A percentile compares a stretch with the other conserved stretches of the same genome.
These are phyloP conservation scores for Natrix natrix DNA, from an alignment of 2,797 vertebrate species.

Conservation along the genomic window DNA sequence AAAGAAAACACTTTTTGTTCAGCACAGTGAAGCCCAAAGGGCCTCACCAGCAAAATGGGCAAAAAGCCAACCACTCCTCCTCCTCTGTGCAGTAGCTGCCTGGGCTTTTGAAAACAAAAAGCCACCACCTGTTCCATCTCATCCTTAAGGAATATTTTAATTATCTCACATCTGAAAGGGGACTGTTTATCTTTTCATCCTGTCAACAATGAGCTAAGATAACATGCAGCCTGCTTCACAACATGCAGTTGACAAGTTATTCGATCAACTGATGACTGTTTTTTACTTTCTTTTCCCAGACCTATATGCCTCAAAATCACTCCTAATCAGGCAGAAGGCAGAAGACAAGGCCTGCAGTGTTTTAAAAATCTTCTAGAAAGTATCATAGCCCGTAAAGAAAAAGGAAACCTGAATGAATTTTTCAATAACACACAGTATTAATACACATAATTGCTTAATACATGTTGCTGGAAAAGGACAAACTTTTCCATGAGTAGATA, in stretches of 20 bases:
- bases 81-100: neutral
- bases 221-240: neutral
- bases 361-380: neutral
- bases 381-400: neutral
- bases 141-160: constrained; percentile 25
- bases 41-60: constrained; percentile 2
- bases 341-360: neutral
- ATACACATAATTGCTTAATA: neutral
- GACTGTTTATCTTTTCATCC: constrained; percentile 1
- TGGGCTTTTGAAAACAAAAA: constrained; percentile 19
- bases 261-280: neutral
- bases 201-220: constrained; percentile 5
- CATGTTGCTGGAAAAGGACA: neutral
- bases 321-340: neutral
- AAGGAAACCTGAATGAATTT: neutral
- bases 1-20: constrained; percentile 12
- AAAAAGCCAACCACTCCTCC: neutral
- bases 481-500: neutral
- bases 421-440: neutral
- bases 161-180: constrained; percentile 4
- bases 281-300: neutral
- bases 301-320: neutral
- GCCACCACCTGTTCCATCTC: constrained; percentile 1
- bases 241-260: neutral
- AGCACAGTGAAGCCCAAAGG: constrained; percentile 1